These are phyloP conservation scores for Myrmophylax atrothorax DNA, from an alignment of 2,113 vertebrate genomes.

Conservation along the genomic window DNA sequence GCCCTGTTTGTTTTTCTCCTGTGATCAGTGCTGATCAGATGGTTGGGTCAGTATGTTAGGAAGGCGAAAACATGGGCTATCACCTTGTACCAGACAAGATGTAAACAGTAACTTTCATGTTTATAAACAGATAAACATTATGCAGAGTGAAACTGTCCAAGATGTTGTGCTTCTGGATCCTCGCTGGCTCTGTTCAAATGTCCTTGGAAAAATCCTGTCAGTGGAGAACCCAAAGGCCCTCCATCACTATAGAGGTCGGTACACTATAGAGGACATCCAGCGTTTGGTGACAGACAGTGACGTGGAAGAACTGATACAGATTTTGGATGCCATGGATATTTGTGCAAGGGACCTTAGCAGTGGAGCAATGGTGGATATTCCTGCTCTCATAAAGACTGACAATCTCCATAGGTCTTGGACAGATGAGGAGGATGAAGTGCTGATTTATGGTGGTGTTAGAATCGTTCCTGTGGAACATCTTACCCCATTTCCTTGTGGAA, in stretches of 20 bases:
- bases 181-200: conserved; percentile 90
- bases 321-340: conserved; percentile 97
- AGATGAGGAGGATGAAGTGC: conserved; percentile 88
- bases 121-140: conserved; percentile 91
- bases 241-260: conserved; percentile 96
- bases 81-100: neutral
- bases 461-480: conserved; percentile 94
- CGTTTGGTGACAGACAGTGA: conserved; percentile 90
- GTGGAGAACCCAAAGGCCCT: conserved; percentile 94
- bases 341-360: conserved; percentile 91
- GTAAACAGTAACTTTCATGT: conserved; percentile 1
- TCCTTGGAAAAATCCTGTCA: conserved; percentile 90
- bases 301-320: conserved; percentile 93
- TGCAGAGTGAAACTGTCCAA: conserved; percentile 98
- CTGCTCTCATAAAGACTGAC: conserved; percentile 94
- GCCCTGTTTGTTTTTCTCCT: neutral
- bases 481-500: conserved; percentile 92
- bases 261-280: conserved; percentile 93
- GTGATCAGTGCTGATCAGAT: neutral
- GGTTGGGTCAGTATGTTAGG: neutral
- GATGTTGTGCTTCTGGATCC: conserved; percentile 97
- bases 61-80: fast-evolving
- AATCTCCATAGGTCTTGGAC: conserved; percentile 94
- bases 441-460: conserved; percentile 92
- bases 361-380: conserved; percentile 94